Percentiles rank a stretch among this genome's conserved stretches.
Evolutionary conservation across 2,797 vertebrate species (phyloP).

Genomic region (Hemibagrus guttatus): DNA sequence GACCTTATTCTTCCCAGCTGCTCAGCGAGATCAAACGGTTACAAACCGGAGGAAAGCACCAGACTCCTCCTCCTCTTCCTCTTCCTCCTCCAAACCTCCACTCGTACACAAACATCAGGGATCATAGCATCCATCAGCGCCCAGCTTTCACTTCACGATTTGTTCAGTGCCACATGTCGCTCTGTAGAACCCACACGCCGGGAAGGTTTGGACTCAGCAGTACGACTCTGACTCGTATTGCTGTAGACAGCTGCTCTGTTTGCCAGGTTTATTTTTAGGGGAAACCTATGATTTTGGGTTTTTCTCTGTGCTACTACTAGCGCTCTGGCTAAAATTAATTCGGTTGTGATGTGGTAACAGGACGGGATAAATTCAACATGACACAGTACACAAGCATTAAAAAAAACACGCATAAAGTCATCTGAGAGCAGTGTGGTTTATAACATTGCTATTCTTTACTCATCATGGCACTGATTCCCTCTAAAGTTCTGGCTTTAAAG

Average conservation of each 20-base stretch:
- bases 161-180: neutral
- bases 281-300: constrained; percentile 54
- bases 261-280: constrained; percentile 46
- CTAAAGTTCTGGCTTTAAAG: no score
- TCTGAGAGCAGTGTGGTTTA: neutral
- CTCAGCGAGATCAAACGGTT: constrained; percentile 35
- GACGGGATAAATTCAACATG: neutral
- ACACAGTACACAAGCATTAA: neutral
- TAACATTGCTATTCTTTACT: neutral
- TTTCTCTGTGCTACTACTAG: constrained; percentile 30
- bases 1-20: constrained; percentile 40
- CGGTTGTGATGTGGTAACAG: constrained; percentile 33
- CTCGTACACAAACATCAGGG: constrained; percentile 46
- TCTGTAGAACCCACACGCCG: neutral
- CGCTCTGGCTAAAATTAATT: constrained; percentile 40
- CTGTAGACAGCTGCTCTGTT: neutral
- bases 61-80: constrained; percentile 49
- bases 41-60: constrained; percentile 45
- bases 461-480: neutral
- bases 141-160: neutral
- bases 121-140: constrained; percentile 2
- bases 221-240: neutral
- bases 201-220: neutral
- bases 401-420: neutral
- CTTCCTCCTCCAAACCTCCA: constrained; percentile 18